Evolutionary conservation across 2,797 vertebrate species (phyloP).

Genomic region (Dipus sagitta): DNA sequence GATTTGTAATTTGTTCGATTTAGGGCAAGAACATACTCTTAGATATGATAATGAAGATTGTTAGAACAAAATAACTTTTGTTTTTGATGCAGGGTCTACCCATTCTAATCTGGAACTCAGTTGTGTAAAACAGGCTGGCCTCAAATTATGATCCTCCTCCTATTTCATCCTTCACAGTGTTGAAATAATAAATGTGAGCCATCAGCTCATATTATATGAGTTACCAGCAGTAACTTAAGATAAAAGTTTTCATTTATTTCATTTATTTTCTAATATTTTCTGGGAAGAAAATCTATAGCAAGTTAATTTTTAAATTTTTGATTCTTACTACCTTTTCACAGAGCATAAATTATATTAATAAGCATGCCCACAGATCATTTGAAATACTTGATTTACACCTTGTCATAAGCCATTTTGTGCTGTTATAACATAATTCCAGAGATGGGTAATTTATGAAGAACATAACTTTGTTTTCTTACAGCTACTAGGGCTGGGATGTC

Average conservation of each 20-base stretch:
- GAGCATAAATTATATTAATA: constrained; percentile 42
- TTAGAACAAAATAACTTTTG: constrained; percentile 47
- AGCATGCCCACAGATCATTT: constrained; percentile 30
- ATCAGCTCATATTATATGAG: too few species aligned
- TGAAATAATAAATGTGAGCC: too few species aligned
- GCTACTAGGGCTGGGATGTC: background rate
- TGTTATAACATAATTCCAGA: background rate
- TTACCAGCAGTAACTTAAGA: too few species aligned
- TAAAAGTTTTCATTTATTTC: background rate
- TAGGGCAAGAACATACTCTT: constrained; percentile 17
- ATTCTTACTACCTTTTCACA: constrained; percentile 48
- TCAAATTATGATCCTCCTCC: too few species aligned
- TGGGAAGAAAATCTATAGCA: constrained; percentile 12
- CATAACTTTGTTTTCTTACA: constrained; percentile 3
- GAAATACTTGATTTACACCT: constrained; percentile 28
- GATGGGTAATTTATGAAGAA: constrained; percentile 20
- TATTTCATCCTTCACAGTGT: too few species aligned
- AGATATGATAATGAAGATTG: background rate
- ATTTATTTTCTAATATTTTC: constrained; percentile 56
- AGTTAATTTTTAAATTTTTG: background rate
- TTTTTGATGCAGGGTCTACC: too few species aligned
- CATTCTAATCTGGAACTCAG: too few species aligned
- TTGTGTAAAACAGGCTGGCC: too few species aligned
- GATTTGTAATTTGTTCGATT: constrained; percentile 49
- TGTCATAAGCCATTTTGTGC: constrained; percentile 3